Evolutionary conservation across 2,797 vertebrate genomes (phyloP), one percentile per base, ranked within the genome.

Genomic region (Bradypodion ventrale): DNA sequence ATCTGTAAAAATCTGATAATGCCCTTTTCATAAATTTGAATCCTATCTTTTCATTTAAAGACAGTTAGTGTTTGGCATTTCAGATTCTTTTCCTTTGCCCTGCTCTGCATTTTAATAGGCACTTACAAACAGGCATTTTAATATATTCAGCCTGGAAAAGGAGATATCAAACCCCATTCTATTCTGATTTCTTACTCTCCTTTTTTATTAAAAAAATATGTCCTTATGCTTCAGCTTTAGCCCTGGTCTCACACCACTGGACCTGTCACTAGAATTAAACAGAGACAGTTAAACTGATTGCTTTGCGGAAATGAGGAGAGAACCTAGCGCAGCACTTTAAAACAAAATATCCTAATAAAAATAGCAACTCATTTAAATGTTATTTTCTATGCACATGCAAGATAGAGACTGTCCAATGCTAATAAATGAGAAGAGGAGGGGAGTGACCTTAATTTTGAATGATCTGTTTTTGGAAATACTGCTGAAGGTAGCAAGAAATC

Each of bases 111-210:
- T 90, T 93, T 93, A 92, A 93, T 91, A 89, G 90, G 82, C 49
- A 69, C 86, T 82, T 90, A 92, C 92, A 94, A 93, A 92, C 85
- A 91, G 89, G 91, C 92, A 89, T 90, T 93, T 93, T 91, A 93
- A 88, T 78, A 90, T 5, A 23, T 49, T 77, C 85, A 80, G 66
- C 80, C 70, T 89, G 91, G 90, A 92, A 88, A 73, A 77, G 8
- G 0, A 74, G 88, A 86, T 87, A 88, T 80, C 92, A 93, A 93
- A 88, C 84, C 83, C 84, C 87, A 88, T 90, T 90, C 84, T 82
- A 73, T 88, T 92, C 78, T 0, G 0, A 89, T 86, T 91, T 86
- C 85, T 83, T 70, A 86, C 91, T 93, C 90, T 66, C 66, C 42
- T 42, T 56, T 89, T 82, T 70, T 42, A 37, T 70, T 70, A 27